These are phyloP conservation scores for Yponomeuta malinellus DNA, from an alignment of 2,888 invertebrate species.

Conservation along the genomic window DNA sequence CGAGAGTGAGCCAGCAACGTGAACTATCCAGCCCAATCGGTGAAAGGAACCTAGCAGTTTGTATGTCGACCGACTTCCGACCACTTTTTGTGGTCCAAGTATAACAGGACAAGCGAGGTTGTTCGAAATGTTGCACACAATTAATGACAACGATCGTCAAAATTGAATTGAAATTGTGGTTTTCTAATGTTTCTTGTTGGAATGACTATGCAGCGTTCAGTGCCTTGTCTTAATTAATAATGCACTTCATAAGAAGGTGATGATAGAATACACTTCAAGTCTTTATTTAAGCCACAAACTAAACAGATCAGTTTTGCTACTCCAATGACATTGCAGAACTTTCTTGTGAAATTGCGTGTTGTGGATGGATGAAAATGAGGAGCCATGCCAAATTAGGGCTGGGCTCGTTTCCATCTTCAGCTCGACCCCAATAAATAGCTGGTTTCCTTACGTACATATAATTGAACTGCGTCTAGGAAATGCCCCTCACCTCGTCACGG, in stretches of 20 bases:
- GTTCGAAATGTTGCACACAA: background rate
- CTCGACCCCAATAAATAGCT: background rate
- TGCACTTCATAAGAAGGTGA: too few relatives aligned
- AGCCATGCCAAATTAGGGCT: background rate
- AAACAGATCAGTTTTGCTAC: too few relatives aligned
- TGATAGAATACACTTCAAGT: too few relatives aligned
- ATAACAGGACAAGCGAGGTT: background rate
- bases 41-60: slow-evolving; percentile 43
- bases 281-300: too few relatives aligned
- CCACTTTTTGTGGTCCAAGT: slow-evolving; percentile 8
- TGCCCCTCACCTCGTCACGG: slow-evolving; percentile 35
- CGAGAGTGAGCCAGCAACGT: slow-evolving; percentile 47
- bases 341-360: too few relatives aligned
- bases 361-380: too few relatives aligned
- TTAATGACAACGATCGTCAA: background rate
- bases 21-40: slow-evolving; percentile 48
- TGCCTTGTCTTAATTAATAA: too few relatives aligned
- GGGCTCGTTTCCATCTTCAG: background rate
- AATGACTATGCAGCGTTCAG: too few relatives aligned
- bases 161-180: too few relatives aligned
- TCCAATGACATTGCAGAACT: too few relatives aligned
- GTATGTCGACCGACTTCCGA: slow-evolving; percentile 14
- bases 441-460: background rate
- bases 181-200: too few relatives aligned
- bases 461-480: slow-evolving; percentile 30